phyloP scores from a whole-genome alignment of 2,888 invertebrate genomes.

The Pandemis cinnamomeana region DNA sequence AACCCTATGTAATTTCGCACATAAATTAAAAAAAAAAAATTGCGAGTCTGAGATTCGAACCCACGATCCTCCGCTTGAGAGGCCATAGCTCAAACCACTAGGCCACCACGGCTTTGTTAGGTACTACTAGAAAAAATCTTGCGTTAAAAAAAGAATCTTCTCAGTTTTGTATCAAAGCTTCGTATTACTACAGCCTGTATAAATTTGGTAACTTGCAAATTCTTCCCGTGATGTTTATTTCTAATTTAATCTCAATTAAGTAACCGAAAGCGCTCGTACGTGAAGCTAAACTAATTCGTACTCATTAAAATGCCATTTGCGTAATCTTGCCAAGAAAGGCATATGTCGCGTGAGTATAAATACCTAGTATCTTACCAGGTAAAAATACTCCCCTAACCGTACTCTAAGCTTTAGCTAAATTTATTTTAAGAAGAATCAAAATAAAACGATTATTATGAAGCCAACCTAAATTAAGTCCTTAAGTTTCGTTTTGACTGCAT shows the following conservation, averaged over 20 bases:
- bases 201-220: background rate
- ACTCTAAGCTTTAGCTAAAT: too few relatives aligned
- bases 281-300: conserved; percentile 41
- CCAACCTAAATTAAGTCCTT: too few relatives aligned
- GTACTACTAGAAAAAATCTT: too few relatives aligned
- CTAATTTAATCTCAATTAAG: conserved; percentile 41
- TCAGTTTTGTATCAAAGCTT: background rate
- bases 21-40: too few relatives aligned
- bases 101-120: too few relatives aligned
- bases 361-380: background rate
- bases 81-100: too few relatives aligned
- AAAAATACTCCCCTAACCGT: background rate
- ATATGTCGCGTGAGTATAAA: conserved; percentile 8
- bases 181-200: background rate
- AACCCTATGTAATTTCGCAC: too few relatives aligned
- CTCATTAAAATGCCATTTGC: conserved; percentile 43
- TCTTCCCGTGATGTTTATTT: conserved; percentile 35
- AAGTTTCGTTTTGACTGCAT: too few relatives aligned
- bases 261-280: conserved; percentile 40
- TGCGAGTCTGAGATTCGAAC: too few relatives aligned
- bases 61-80: too few relatives aligned
- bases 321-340: conserved; percentile 30
- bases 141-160: background rate
- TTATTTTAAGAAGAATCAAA: too few relatives aligned
- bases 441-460: too few relatives aligned